Evolutionary conservation across 2,113 vertebrate species (phyloP).

Genomic region (Menidia beryllina): DNA sequence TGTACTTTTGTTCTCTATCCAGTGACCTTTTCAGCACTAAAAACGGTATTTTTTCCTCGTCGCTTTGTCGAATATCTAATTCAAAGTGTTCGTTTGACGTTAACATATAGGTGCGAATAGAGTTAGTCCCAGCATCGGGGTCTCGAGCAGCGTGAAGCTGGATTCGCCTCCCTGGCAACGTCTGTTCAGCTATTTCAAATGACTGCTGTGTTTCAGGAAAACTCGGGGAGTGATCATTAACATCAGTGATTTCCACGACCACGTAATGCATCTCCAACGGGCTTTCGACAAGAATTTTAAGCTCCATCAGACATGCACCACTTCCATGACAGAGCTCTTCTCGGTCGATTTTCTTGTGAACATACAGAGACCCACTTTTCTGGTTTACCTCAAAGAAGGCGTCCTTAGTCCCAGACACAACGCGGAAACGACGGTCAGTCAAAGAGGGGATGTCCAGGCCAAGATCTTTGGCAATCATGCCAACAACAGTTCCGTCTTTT

Average conservation of each 20-base stretch:
- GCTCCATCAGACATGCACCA: conserved; percentile 59
- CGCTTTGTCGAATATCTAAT: conserved; percentile 42
- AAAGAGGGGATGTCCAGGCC: conserved; percentile 69
- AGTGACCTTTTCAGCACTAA: conserved; percentile 58
- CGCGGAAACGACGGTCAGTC: conserved; percentile 57
- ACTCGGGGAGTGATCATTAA: conserved; percentile 70
- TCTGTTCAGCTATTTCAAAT: conserved; percentile 67
- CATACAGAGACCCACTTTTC: conserved; percentile 76
- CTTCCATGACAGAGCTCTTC: conserved; percentile 64
- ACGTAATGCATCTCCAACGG: conserved; percentile 76
- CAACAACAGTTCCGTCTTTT: conserved; percentile 76
- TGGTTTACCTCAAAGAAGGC: conserved; percentile 73
- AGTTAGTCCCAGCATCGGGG: conserved; percentile 66
- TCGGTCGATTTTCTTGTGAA: conserved; percentile 74
- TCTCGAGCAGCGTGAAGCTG: conserved; percentile 70
- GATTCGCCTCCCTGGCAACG: conserved; percentile 60
- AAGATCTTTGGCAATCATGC: conserved; percentile 78
- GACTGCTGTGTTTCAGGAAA: conserved; percentile 56
- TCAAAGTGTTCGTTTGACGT: conserved; percentile 70
- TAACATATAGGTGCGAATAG: conserved; percentile 64
- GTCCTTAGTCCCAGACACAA: conserved; percentile 68
- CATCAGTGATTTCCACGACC: conserved; percentile 68
- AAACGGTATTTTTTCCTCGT: conserved; percentile 62
- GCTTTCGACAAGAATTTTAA: conserved; percentile 69
- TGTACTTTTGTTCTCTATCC: conserved; percentile 63